phyloP scores from a whole-genome alignment of 2,113 vertebrate species.

The Bettongia penicillata region DNA sequence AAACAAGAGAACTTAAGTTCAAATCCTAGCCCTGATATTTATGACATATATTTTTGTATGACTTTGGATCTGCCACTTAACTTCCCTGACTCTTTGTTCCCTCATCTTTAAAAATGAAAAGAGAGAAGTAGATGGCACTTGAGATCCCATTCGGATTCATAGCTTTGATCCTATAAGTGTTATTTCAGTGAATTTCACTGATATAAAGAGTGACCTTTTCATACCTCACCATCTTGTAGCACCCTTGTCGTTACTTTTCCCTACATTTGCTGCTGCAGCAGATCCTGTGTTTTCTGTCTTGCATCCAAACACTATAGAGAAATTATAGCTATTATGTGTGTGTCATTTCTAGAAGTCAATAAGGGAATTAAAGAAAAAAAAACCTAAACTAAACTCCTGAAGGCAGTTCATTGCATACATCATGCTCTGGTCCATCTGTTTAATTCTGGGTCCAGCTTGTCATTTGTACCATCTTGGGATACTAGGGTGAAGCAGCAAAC shows the following conservation, averaged over 20 bases:
- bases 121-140: neutral
- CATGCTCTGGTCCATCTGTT: neutral
- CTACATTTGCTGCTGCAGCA: neutral
- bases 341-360: neutral
- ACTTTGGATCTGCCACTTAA: neutral
- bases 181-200: neutral
- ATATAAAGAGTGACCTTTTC: neutral
- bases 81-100: neutral
- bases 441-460: neutral
- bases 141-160: neutral
- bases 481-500: neutral
- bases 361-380: neutral
- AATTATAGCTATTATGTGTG: neutral
- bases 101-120: neutral
- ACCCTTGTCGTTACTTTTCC: neutral
- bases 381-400: neutral
- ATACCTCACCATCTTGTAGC: neutral
- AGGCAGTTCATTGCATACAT: neutral
- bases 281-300: neutral
- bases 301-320: neutral
- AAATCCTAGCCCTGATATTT: neutral
- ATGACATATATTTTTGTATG: neutral
- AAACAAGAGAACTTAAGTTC: neutral
- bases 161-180: neutral
- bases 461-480: neutral